Conservation (phyloP, 2,113 vertebrate species). For the Solea solea region DNA sequence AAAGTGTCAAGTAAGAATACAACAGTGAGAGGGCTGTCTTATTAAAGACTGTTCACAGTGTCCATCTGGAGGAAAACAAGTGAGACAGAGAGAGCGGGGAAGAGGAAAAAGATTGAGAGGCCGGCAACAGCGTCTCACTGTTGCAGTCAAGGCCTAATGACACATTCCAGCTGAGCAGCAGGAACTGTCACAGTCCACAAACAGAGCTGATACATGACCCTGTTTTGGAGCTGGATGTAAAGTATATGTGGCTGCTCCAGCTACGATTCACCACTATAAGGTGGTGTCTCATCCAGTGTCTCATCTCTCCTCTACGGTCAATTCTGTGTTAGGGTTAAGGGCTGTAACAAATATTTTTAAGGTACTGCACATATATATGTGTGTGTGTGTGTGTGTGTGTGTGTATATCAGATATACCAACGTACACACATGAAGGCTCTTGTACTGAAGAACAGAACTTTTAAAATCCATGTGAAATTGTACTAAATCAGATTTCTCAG, state of each 20-base stretch:
- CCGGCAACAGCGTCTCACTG: conserved; percentile 32
- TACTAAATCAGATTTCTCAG: too few species aligned
- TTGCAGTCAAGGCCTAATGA: conserved; percentile 33
- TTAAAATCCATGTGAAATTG: too few species aligned
- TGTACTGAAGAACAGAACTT: too few species aligned
- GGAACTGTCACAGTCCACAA: conserved; percentile 52
- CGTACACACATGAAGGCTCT: too few species aligned
- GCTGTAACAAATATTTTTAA: too few species aligned
- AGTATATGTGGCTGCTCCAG: conserved; percentile 9
- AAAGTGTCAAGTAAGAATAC: conserved; percentile 26
- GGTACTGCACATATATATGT: too few species aligned
- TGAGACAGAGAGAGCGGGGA: conserved; percentile 14
- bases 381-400: too few species aligned
- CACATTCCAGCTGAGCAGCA: conserved; percentile 52
- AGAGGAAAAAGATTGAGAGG: conserved; percentile 35
- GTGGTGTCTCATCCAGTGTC: background rate
- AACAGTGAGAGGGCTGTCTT: conserved; percentile 22
- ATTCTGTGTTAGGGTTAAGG: background rate
- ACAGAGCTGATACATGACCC: conserved; percentile 58
- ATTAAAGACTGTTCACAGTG: conserved; percentile 13
- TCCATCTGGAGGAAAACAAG: conserved; percentile 29
- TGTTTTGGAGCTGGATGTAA: conserved; percentile 12
- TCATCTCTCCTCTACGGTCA: background rate
- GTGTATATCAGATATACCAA: too few species aligned
- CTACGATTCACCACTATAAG: conserved; percentile 22